phyloP scores from a whole-genome alignment of 2,888 invertebrate genomes.

The Salticus scenicus region DNA sequence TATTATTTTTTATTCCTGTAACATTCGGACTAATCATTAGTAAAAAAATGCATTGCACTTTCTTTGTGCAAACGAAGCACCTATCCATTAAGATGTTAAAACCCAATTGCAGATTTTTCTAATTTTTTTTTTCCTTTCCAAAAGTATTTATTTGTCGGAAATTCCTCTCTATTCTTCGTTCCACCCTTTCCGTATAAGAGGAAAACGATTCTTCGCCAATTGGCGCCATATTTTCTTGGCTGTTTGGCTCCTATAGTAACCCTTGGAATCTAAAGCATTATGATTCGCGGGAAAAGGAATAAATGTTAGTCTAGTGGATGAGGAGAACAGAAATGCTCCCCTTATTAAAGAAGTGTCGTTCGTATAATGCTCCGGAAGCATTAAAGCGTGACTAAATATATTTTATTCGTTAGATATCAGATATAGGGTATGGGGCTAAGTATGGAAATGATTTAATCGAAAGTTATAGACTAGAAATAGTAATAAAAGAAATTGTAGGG shows the following conservation, averaged over 20 bases:
- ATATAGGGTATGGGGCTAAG: not conserved
- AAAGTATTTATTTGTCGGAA: no score
- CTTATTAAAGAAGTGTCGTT: not conserved
- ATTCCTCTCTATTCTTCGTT: not conserved
- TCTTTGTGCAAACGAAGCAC: no score
- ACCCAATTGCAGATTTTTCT: no score
- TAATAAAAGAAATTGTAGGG: not conserved
- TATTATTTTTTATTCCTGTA: no score
- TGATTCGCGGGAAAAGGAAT: constrained; percentile 19
- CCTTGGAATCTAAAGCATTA: constrained; percentile 12
- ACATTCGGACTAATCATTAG: no score
- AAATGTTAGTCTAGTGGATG: constrained; percentile 16
- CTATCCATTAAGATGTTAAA: no score
- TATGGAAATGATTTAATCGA: not conserved
- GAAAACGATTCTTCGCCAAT: not conserved
- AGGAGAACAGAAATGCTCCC: not conserved
- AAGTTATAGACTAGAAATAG: no score
- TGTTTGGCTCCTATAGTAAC: not conserved
- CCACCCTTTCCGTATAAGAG: not conserved
- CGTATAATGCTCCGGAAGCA: not conserved
- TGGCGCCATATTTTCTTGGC: not conserved
- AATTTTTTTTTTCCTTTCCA: no score
- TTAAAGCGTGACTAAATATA: not conserved
- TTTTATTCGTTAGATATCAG: no score
- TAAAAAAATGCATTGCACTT: no score